phyloP scores from a whole-genome alignment of 2,888 invertebrate genomes.

The Scaeva pyrastri region DNA sequence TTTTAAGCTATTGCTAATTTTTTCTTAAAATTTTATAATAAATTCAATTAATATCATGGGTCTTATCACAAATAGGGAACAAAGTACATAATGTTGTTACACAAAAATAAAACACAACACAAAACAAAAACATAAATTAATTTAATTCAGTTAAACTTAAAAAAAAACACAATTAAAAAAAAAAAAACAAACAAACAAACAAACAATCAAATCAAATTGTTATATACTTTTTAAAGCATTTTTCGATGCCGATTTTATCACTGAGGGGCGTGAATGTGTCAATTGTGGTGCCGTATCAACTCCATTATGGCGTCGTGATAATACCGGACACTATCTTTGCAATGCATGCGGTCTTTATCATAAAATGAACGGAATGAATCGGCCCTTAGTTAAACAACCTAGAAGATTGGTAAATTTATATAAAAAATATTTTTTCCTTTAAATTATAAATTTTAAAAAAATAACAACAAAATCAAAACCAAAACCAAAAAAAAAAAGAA shows the following conservation, averaged over 20 bases:
- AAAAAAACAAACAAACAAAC: conserved; percentile 62
- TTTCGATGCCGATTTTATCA: conserved; percentile 84
- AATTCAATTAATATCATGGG: conserved; percentile 78
- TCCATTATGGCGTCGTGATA: conserved; percentile 99
- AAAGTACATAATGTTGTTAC: conserved; percentile 60
- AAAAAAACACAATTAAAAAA: conserved; percentile 55
- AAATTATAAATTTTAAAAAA: conserved; percentile 75
- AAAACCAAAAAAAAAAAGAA: conserved; percentile 76
- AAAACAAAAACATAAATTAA: conserved; percentile 36
- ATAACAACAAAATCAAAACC: conserved; percentile 61
- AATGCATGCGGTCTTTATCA: conserved; percentile 99
- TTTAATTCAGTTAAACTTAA: conserved; percentile 47
- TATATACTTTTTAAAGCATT: conserved; percentile 82
- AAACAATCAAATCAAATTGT: conserved; percentile 55
- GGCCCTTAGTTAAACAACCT: conserved; percentile 95
- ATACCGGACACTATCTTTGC: conserved; percentile 99
- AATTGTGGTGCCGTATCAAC: conserved; percentile 99
- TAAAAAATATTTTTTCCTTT: conserved; percentile 51
- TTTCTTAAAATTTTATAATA: conserved; percentile 76
- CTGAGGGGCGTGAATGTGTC: conserved; percentile 98
- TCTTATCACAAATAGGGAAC: conserved; percentile 60
- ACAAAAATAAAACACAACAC: conserved; percentile 70
- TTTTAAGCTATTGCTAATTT: conserved; percentile 44
- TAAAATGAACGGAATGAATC: conserved; percentile 97
- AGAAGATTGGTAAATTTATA: conserved; percentile 91